These are phyloP conservation scores for Melanerpes aurifrons DNA, from an alignment of 2,113 vertebrate species.

Conservation along the genomic window DNA sequence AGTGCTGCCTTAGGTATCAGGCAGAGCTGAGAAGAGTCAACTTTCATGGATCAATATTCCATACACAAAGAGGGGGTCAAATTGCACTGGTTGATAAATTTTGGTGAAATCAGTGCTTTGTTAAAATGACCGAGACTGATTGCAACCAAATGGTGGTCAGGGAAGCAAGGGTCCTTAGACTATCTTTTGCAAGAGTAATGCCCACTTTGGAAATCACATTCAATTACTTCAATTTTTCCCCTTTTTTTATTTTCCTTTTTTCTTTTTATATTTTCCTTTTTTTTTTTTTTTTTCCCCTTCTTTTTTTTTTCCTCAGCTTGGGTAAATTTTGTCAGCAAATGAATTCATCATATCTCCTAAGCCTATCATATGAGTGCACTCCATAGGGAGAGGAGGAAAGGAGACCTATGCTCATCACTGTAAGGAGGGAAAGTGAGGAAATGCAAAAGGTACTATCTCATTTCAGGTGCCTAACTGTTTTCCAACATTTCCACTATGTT, in stretches of 20 bases:
- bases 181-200: background rate
- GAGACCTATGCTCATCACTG: background rate
- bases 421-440: background rate
- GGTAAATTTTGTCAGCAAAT: background rate
- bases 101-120: constrained; percentile 15
- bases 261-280: no score
- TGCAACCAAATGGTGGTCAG: background rate
- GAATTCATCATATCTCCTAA: background rate
- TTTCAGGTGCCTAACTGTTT: background rate
- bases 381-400: background rate
- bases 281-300: no score
- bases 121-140: background rate
- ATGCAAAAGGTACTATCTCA: background rate
- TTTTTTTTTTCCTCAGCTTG: background rate
- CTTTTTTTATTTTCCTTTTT: no score
- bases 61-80: background rate
- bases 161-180: background rate
- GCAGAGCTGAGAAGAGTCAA: background rate
- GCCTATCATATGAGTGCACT: background rate
- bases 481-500: background rate
- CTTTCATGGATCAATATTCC: constrained; percentile 20
- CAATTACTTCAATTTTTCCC: background rate
- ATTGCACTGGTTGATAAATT: background rate
- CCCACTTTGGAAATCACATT: background rate
- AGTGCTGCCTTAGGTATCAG: background rate